Conservation (phyloP, 2,888 invertebrate species). For the Drosophila paucipuncta region DNA sequence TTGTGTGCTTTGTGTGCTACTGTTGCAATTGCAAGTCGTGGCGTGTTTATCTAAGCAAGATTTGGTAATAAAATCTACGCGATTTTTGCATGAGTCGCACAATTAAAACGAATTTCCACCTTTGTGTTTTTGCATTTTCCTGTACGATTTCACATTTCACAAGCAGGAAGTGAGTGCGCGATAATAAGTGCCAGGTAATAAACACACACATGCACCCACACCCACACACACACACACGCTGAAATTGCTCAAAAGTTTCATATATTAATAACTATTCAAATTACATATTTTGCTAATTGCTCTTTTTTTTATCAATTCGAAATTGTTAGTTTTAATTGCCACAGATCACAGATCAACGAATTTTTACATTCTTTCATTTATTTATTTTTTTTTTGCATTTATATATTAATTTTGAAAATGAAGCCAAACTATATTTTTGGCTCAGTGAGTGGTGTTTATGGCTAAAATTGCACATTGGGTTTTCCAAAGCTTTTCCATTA, state of each 20-base stretch:
- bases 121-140: constrained; percentile 10
- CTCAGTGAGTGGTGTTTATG: background rate
- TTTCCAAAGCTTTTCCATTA: background rate
- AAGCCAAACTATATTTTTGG: background rate
- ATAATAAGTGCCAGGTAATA: constrained; percentile 22
- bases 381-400: background rate
- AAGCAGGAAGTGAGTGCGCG: constrained; percentile 43
- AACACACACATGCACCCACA: background rate
- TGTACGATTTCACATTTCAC: constrained; percentile 18
- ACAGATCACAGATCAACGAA: background rate
- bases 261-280: constrained; percentile 3
- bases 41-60: constrained; percentile 41
- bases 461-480: background rate
- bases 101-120: constrained; percentile 39
- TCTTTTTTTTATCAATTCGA: background rate
- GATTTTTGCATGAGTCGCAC: constrained; percentile 37
- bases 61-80: constrained; percentile 27
- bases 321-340: background rate
- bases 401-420: background rate
- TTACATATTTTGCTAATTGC: constrained; percentile 23
- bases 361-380: background rate
- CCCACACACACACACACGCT: background rate
- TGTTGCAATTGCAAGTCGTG: constrained; percentile 46
- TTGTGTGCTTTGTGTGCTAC: background rate
- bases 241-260: background rate